Evolutionary conservation across 2,888 invertebrate species (phyloP).

Genomic region (Ernsta delagoae): DNA sequence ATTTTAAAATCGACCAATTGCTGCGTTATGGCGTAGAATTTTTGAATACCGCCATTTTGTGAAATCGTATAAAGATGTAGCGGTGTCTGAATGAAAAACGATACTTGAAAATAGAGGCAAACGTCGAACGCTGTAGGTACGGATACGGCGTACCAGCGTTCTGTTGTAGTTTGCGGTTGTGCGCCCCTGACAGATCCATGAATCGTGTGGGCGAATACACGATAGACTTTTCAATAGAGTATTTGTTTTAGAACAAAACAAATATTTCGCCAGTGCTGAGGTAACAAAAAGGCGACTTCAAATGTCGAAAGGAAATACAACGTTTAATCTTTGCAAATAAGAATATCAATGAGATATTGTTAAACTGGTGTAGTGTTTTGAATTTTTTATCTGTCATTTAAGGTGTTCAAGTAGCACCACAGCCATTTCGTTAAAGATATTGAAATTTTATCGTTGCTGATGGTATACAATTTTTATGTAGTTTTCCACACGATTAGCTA

Average conservation of each 20-base stretch:
- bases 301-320: not conserved
- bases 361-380: not conserved
- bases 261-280: slow-evolving; percentile 7
- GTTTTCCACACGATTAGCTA: slow-evolving; percentile 19
- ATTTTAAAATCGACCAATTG: slow-evolving; percentile 34
- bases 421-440: not conserved
- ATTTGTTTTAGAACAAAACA: slow-evolving; percentile 64
- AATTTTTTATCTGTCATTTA: too few relatives aligned
- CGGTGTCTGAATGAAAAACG: slow-evolving; percentile 35
- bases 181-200: slow-evolving; percentile 69
- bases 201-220: slow-evolving; percentile 65
- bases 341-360: too few relatives aligned
- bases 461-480: not conserved
- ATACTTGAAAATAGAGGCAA: slow-evolving; percentile 36
- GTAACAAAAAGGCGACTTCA: slow-evolving; percentile 8
- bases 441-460: not conserved
- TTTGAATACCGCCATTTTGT: slow-evolving; percentile 33
- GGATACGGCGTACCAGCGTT: slow-evolving; percentile 43
- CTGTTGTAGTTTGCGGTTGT: slow-evolving; percentile 70
- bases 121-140: slow-evolving; percentile 34
- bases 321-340: not conserved
- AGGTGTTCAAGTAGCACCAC: not conserved
- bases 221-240: slow-evolving; percentile 70
- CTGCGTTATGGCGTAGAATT: slow-evolving; percentile 35
- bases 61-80: slow-evolving; percentile 36